A percentile compares a stretch with the other conserved stretches of the same genome.
Evolutionary conservation across 2,888 invertebrate genomes (phyloP).

Genomic region (Drosophila tanythrix): DNA sequence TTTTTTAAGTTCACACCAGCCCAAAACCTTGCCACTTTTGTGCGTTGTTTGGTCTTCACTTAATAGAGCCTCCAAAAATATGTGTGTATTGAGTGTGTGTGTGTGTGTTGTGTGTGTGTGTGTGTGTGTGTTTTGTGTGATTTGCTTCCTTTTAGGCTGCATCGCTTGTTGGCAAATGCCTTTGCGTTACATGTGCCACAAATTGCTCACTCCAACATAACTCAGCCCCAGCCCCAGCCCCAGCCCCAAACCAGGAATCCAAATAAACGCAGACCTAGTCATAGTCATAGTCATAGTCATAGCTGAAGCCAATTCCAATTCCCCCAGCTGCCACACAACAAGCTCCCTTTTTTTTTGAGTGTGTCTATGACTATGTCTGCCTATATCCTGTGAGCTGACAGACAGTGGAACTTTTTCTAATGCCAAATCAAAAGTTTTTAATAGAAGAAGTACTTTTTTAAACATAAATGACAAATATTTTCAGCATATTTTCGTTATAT

Average conservation of each 20-base stretch:
- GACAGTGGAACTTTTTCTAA: conserved; percentile 50
- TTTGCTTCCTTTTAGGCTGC: conserved; percentile 59
- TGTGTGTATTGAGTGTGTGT: conserved; percentile 23
- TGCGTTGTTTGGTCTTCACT: conserved; percentile 39
- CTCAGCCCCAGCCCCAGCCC: background rate
- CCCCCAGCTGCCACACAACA: conserved; percentile 66
- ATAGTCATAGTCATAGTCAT: conserved; percentile 21
- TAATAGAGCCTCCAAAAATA: conserved; percentile 78
- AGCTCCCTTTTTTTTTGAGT: conserved; percentile 43
- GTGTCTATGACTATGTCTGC: conserved; percentile 31
- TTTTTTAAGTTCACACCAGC: conserved; percentile 57
- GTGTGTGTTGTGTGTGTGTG: background rate
- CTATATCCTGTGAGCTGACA: conserved; percentile 34
- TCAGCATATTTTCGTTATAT: background rate
- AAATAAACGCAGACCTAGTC: conserved; percentile 11
- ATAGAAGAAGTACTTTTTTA: background rate
- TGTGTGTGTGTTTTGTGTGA: background rate
- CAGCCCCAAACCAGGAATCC: conserved; percentile 2
- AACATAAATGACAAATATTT: background rate
- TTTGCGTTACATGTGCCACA: conserved; percentile 66
- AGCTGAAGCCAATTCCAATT: conserved; percentile 71
- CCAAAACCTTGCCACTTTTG: background rate
- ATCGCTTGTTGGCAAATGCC: conserved; percentile 59
- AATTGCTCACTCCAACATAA: conserved; percentile 52
- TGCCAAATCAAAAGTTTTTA: background rate